phyloP scores from a whole-genome alignment of 2,888 invertebrate genomes.

The Sesia bembeciformis region DNA sequence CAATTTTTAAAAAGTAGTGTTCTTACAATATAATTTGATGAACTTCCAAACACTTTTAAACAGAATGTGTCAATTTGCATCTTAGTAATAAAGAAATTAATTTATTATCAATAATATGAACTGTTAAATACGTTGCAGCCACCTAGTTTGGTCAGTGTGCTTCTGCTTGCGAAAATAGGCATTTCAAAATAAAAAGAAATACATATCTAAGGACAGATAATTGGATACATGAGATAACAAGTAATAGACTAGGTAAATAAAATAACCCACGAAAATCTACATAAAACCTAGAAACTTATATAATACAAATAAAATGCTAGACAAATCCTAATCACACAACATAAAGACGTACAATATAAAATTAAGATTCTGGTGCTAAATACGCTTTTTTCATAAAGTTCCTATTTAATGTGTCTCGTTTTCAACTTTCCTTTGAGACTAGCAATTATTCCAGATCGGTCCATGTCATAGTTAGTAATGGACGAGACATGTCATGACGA shows the following conservation, averaged over 20 bases:
- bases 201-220: too few species aligned
- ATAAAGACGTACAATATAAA: neutral
- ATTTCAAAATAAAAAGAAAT: neutral
- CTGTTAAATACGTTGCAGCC: too few species aligned
- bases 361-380: neutral
- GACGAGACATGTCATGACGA: slow-evolving; percentile 4
- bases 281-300: neutral
- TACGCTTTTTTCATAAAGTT: neutral
- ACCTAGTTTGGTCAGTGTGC: neutral
- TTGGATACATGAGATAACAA: too few species aligned
- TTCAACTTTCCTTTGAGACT: slow-evolving; percentile 45
- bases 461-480: slow-evolving; percentile 12
- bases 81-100: too few species aligned
- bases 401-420: neutral
- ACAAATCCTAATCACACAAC: neutral
- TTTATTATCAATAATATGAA: too few species aligned
- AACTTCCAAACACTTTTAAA: too few species aligned
- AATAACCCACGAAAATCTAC: neutral
- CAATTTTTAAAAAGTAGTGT: too few species aligned
- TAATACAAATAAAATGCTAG: neutral
- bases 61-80: too few species aligned
- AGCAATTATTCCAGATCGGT: slow-evolving; percentile 57
- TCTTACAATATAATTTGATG: too few species aligned
- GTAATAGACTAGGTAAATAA: neutral
- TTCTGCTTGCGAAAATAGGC: neutral